A percentile compares a stretch with the other conserved stretches of the same genome.
phyloP scores from a whole-genome alignment of 2,888 invertebrate species.

The Augochlorella aurata region DNA sequence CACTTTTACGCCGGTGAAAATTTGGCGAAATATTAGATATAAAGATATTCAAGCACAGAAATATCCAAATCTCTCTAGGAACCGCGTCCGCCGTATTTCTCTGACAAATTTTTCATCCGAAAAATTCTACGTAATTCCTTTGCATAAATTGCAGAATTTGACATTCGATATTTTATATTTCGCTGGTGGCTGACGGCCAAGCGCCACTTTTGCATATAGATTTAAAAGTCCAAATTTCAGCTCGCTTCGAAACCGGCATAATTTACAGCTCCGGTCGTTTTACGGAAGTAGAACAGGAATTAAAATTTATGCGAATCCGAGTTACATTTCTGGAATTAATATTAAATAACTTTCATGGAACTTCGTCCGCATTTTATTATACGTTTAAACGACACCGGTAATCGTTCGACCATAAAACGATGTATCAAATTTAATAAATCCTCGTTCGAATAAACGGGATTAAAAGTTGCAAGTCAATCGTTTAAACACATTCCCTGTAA shows the following conservation, averaged over 20 bases:
- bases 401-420: background rate
- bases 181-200: background rate
- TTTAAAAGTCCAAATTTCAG: background rate
- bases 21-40: too few species aligned
- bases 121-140: background rate
- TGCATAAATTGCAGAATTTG: background rate
- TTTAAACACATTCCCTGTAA: too few species aligned
- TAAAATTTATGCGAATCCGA: background rate
- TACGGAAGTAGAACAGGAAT: background rate
- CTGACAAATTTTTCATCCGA: background rate
- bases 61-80: too few species aligned
- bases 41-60: too few species aligned
- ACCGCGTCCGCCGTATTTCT: too few species aligned
- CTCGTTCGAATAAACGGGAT: too few species aligned
- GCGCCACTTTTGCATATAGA: background rate
- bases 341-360: background rate
- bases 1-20: too few species aligned
- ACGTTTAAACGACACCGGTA: background rate
- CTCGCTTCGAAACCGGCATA: background rate
- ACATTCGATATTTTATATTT: background rate
- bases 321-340: too few species aligned
- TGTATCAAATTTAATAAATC: background rate
- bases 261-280: background rate
- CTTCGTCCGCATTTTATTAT: background rate
- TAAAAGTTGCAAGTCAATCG: too few species aligned